These are phyloP conservation scores for Spea hammondii DNA, from an alignment of 2,797 vertebrate genomes.

Conservation along the genomic window DNA sequence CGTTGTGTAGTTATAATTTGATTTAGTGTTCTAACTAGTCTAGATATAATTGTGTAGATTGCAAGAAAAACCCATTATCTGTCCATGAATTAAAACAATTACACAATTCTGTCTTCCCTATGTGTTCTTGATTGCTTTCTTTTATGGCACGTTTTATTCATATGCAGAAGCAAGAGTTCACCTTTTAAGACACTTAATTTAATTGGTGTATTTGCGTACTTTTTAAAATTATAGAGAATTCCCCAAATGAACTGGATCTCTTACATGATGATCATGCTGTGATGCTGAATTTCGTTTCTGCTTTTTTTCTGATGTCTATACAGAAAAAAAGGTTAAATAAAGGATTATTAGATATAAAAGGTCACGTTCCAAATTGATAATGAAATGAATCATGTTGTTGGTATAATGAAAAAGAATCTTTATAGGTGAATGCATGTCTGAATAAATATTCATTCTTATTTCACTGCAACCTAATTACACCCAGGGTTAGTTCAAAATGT, in stretches of 20 bases:
- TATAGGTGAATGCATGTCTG: slow-evolving; percentile 39
- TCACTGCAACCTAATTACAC: slow-evolving; percentile 41
- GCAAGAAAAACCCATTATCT: slow-evolving; percentile 21
- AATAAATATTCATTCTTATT: slow-evolving; percentile 49
- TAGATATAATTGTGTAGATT: slow-evolving; percentile 32
- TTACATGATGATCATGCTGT: slow-evolving; percentile 21
- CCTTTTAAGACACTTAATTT: slow-evolving; percentile 19
- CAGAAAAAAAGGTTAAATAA: slow-evolving; percentile 48
- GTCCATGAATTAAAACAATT: slow-evolving; percentile 14
- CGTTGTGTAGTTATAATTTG: slow-evolving; percentile 2
- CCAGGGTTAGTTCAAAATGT: slow-evolving; percentile 40
- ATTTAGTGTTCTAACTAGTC: slow-evolving; percentile 8
- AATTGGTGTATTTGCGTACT: slow-evolving; percentile 38
- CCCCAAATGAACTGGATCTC: slow-evolving; percentile 30
- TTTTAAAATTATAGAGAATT: slow-evolving; percentile 34
- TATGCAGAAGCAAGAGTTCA: slow-evolving; percentile 15
- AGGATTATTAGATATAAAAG: slow-evolving; percentile 49
- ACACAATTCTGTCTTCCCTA: slow-evolving; percentile 15
- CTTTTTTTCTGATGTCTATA: neutral
- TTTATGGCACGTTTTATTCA: slow-evolving; percentile 19
- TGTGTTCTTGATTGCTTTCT: slow-evolving; percentile 29
- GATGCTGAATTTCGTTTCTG: slow-evolving; percentile 30
- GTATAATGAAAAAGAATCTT: slow-evolving; percentile 49
- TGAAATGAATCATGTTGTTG: slow-evolving; percentile 51
- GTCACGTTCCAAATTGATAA: slow-evolving; percentile 45